Base-by-base conservation (phyloP, 2,888 invertebrate genomes). In the Megastigmus dorsalis region DNA sequence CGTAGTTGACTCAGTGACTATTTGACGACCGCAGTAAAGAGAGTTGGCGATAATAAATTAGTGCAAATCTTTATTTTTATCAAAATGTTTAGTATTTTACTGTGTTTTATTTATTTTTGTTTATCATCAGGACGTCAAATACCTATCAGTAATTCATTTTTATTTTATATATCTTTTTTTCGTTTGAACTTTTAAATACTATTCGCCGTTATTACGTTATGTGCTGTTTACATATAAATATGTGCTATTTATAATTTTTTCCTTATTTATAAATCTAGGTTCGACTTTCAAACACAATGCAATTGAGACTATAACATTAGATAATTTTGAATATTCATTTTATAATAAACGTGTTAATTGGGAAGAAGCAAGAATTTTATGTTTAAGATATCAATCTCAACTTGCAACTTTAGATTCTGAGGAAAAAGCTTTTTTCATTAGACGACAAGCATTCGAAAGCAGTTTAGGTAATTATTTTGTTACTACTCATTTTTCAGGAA, bases 351-450 rank as follows among this genome's bases (percentile, higher is more conserved):
- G 71, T 43, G 79, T 81, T 7, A 78, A 77, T 23, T 81, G 80
- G 79, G 78, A 80, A 57, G 81, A 81, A 36, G 80, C 80, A 23
- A 71, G 41, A 18, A 67, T 79, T 3, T 79, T 80, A 74, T 81
- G 80, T 57, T 76, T 76, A n/a, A 79, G 57, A 50, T 75, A 78
- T 36, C 54, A 79, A 66, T 77, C 78, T 18, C 74, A 79, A 45
- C 75, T 81, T 23, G 80, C 79, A 20, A 77, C 75, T 38, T 68
- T 80, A 38, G 77, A 81, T 33, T 70, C 59, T n/a, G 76, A 79
- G 26, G 72, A 77, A 59, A 78, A 78, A 72, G 67, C 68, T 4
- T 69, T 78, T 38, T 74, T 45, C 36, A 75, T 80, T 26, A 38
- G 38, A 3, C 10, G 15, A 7, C 30, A 62, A 28, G 52, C 52